Evolutionary conservation across 1,140 invertebrate species (phyloP).

Genomic region (Apis dorsata): DNA sequence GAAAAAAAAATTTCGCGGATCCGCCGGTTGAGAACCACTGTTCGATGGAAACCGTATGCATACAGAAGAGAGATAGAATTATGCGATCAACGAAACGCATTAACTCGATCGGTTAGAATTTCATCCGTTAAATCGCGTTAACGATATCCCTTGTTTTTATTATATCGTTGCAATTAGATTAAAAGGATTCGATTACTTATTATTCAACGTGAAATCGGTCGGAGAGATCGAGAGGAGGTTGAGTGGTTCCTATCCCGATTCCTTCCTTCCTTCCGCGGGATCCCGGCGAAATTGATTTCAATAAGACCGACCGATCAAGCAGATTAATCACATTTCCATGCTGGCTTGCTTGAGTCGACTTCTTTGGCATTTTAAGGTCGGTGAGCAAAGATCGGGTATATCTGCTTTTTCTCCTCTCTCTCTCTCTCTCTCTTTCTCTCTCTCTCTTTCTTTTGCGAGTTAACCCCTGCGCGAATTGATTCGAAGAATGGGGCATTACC

Average conservation of each 20-base stretch:
- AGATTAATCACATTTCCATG: slow-evolving; percentile 40
- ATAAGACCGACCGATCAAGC: slow-evolving; percentile 37
- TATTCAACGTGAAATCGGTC: slow-evolving; percentile 33
- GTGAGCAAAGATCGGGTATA: not conserved
- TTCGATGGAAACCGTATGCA: too few species aligned
- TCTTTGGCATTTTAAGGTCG: not conserved
- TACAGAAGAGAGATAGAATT: not conserved
- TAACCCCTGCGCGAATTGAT: not conserved
- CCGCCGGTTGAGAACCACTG: too few species aligned
- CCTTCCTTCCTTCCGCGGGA: slow-evolving; percentile 10
- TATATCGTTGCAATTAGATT: slow-evolving; percentile 28
- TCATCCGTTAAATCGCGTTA: slow-evolving; percentile 1
- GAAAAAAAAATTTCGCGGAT: too few species aligned
- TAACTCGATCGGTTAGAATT: not conserved
- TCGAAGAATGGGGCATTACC: not conserved
- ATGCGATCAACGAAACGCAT: slow-evolving; percentile 7
- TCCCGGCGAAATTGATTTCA: slow-evolving; percentile 43
- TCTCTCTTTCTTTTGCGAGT: not conserved
- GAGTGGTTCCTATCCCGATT: not conserved
- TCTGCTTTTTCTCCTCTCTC: not conserved
- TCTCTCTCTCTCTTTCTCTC: not conserved
- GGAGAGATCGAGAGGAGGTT: not conserved
- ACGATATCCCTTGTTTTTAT: slow-evolving; percentile 11
- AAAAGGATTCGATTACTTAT: slow-evolving; percentile 45
- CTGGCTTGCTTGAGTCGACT: slow-evolving; percentile 9